Percentiles rank a stretch among this genome's conserved stretches.
These are phyloP conservation scores for Macheiramphus alcinus DNA, from an alignment of 2,113 vertebrate genomes.

Conservation along the genomic window DNA sequence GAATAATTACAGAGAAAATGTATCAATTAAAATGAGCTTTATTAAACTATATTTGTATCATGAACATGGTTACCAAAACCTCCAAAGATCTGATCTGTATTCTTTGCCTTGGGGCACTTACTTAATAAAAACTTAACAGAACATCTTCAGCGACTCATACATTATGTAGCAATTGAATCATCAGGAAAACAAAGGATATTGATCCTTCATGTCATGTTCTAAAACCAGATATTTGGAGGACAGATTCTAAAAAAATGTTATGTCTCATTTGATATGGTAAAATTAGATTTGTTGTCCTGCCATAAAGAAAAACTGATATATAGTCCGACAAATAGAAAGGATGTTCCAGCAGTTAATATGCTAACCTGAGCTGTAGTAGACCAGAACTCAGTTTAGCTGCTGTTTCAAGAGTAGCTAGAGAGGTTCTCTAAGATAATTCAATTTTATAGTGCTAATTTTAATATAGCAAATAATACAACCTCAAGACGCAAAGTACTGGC, in stretches of 20 bases:
- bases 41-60: not conserved
- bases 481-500: not conserved
- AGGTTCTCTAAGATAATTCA: not conserved
- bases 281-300: not conserved
- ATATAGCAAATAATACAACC: not conserved
- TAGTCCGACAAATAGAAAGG: not conserved
- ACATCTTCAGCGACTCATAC: conserved; percentile 15
- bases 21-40: conserved; percentile 47
- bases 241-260: not conserved
- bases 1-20: conserved; percentile 34
- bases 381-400: not conserved
- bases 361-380: not conserved
- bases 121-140: conserved; percentile 21
- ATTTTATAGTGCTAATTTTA: not conserved
- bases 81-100: not conserved
- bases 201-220: conserved; percentile 2
- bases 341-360: not conserved
- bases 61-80: not conserved
- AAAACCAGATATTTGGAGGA: not conserved
- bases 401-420: not conserved
- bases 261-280: not conserved
- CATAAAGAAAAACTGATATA: not conserved
- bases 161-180: conserved; percentile 40
- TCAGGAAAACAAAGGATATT: conserved; percentile 7
- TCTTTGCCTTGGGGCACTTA: not conserved